Base-by-base conservation (phyloP, 2,113 vertebrate genomes). In the Thinocorus orbignyianus region DNA sequence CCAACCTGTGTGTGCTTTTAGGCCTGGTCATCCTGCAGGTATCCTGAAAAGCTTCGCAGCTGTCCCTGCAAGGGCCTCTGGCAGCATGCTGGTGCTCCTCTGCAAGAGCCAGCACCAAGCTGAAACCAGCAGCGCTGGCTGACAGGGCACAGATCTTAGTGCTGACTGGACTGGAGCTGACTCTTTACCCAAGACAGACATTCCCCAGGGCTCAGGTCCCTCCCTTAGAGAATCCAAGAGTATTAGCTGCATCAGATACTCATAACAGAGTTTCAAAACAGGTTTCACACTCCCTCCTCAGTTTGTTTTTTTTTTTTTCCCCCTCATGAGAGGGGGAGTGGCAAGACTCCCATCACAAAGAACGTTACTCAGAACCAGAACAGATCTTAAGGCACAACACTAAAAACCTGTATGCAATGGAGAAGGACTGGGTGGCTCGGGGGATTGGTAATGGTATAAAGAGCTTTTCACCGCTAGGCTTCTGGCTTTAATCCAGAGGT, bases 401-500 rank as follows among this genome's bases (percentile, higher is more conserved):
- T 97, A 90, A 94, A 96, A 95, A 90, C 90, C 94, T 94, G 93
- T 94, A 95, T 95, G 92, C 90, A 91, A 92, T 94, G 90, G 94
- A 94, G 96, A 95, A 97, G 94, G 96, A 95, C 91, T 92, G 91
- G 93, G 92, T 96, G 92, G 92, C 93, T 95, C 95, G 49, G 77
- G 93, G 96, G 97, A 93, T 95, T 95, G 94, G 96, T 94, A 92
- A 96, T 96, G 96, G 95, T 93, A 95, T 97, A 97, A 97, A 97
- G 97, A 96, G 97, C 97, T 97, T 96, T 97, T 97, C 96, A 97
- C 97, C 95, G 49, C 95, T 96, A 95, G 96, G 96, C 86, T 92
- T 81, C 92, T 97, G 97, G 97, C 97, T 96, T 74, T 65, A n/a
- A 11, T 96, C 97, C 96, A 97, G 96, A 97, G 94, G 95, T 91